Evolutionary conservation across 2,888 invertebrate genomes (phyloP).

Genomic region (Lycia hirtaria): DNA sequence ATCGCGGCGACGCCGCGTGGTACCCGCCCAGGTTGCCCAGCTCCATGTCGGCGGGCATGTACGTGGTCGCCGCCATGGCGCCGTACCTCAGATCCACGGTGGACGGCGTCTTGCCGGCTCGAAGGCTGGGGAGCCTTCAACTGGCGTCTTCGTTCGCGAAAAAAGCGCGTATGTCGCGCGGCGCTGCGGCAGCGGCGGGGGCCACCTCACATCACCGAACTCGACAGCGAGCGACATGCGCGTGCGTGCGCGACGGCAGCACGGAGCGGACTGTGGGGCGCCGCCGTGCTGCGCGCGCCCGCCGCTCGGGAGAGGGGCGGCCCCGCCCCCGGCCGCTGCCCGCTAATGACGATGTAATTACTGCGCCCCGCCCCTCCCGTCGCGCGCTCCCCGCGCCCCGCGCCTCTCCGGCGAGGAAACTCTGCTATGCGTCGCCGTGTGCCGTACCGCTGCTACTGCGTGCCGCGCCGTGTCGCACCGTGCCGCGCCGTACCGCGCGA

Average conservation of each 20-base stretch:
- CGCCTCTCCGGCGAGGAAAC: slow-evolving; percentile 31
- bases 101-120: slow-evolving; percentile 87
- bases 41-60: slow-evolving; percentile 96
- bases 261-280: slow-evolving; percentile 80
- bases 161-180: slow-evolving; percentile 80
- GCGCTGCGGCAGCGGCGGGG: slow-evolving; percentile 81
- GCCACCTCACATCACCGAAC: slow-evolving; percentile 83
- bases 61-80: slow-evolving; percentile 98
- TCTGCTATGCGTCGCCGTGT: slow-evolving; percentile 29
- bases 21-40: slow-evolving; percentile 93
- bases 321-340: slow-evolving; percentile 76
- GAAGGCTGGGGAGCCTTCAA: slow-evolving; percentile 84
- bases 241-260: slow-evolving; percentile 86
- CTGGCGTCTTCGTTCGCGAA: slow-evolving; percentile 79
- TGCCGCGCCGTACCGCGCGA: slow-evolving; percentile 5
- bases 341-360: slow-evolving; percentile 71
- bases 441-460: slow-evolving; percentile 26
- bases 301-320: slow-evolving; percentile 59
- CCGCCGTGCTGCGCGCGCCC: slow-evolving; percentile 72
- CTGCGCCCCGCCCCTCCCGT: slow-evolving; percentile 60
- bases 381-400: slow-evolving; percentile 43
- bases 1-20: slow-evolving; percentile 93
- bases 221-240: slow-evolving; percentile 83
- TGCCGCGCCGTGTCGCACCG: slow-evolving; percentile 21
- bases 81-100: slow-evolving; percentile 87